Evolutionary conservation across 2,797 vertebrate genomes (phyloP).

Genomic region (Lemur catta): DNA sequence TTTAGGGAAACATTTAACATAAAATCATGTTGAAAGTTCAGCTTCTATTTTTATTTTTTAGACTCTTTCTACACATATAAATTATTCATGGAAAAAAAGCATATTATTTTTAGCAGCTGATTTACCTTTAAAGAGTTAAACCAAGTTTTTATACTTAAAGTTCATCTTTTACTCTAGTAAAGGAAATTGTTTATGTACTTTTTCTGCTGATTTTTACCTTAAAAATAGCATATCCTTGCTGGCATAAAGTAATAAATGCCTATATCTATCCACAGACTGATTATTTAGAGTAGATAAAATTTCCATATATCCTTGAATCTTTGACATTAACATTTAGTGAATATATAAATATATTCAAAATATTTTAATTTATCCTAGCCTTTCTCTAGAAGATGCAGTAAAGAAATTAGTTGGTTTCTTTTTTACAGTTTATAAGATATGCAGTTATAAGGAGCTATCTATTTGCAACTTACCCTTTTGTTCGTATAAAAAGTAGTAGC

Average conservation of each 20-base stretch:
- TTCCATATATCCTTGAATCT: background rate
- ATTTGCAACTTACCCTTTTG: background rate
- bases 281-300: background rate
- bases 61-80: background rate
- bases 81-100: background rate
- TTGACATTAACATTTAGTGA: background rate
- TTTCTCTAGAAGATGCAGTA: background rate
- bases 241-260: background rate
- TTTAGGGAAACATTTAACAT: background rate
- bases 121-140: constrained; percentile 50
- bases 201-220: background rate
- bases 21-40: background rate
- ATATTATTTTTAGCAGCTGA: constrained; percentile 26
- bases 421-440: background rate
- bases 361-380: background rate
- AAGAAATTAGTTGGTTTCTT: background rate
- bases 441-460: background rate
- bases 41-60: constrained; percentile 27
- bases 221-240: background rate
- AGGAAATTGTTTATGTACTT: background rate
- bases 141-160: constrained; percentile 25
- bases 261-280: background rate
- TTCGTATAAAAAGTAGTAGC: background rate
- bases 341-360: background rate
- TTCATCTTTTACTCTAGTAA: background rate